Evolutionary conservation across 2,113 vertebrate species (phyloP).

Genomic region (Camelus bactrianus): DNA sequence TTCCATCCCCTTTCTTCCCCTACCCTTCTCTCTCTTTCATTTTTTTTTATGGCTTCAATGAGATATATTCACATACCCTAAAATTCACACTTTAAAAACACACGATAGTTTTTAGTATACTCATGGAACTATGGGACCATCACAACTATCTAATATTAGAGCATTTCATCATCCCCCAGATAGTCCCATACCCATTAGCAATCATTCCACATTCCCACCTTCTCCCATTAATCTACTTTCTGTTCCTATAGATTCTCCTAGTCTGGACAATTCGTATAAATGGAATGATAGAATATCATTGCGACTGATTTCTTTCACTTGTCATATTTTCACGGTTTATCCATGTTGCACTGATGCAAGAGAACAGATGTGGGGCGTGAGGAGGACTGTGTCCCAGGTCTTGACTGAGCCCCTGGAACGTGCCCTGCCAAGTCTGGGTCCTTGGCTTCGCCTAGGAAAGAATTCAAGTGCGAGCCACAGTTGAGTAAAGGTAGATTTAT

Average conservation of each 20-base stretch:
- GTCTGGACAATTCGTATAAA: not conserved
- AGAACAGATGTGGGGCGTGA: too few species aligned
- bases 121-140: not conserved
- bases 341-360: not conserved
- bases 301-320: not conserved
- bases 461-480: too few species aligned
- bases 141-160: not conserved
- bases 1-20: not conserved
- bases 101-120: not conserved
- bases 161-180: not conserved
- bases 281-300: not conserved
- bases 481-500: too few species aligned
- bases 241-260: not conserved
- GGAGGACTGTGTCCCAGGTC: too few species aligned
- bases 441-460: too few species aligned
- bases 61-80: not conserved
- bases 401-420: too few species aligned
- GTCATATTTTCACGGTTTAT: not conserved
- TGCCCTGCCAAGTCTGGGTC: too few species aligned
- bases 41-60: not conserved
- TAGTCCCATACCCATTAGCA: not conserved
- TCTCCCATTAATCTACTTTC: not conserved
- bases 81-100: not conserved
- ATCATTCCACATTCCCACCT: not conserved
- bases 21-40: not conserved